These are phyloP conservation scores for Montipora foliosa DNA, from an alignment of 64 coral and sea anemone species.

Conservation along the genomic window DNA sequence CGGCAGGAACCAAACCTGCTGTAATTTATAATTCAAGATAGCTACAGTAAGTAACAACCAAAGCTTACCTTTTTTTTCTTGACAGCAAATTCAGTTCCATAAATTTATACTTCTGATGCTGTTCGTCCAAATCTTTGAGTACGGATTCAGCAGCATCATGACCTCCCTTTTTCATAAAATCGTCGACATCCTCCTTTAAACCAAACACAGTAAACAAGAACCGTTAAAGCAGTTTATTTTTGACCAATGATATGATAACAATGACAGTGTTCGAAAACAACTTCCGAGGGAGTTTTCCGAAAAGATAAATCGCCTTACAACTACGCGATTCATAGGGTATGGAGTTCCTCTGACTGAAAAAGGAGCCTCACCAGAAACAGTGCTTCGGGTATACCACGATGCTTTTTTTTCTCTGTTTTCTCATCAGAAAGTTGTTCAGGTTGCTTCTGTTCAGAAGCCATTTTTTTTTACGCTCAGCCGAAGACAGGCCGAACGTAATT, in stretches of 20 bases:
- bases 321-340: no score
- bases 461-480: conserved; percentile 66
- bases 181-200: conserved; percentile 89
- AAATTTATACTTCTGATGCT: conserved; percentile 98
- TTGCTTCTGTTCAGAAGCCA: conserved; percentile 81
- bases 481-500: background rate
- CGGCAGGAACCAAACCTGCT: background rate
- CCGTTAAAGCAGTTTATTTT: background rate
- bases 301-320: no score
- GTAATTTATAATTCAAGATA: background rate
- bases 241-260: background rate
- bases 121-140: conserved; percentile 90
- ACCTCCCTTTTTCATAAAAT: conserved; percentile 86
- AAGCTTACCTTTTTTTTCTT: conserved; percentile 89
- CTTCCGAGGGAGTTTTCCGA: background rate
- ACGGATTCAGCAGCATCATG: conserved; percentile 82
- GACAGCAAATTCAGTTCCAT: conserved; percentile 97
- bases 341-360: background rate
- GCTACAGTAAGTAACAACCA: background rate
- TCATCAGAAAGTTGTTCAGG: conserved; percentile 36
- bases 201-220: background rate
- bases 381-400: conserved; percentile 96
- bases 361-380: conserved; percentile 85
- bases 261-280: background rate
- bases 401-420: conserved; percentile 78